phyloP scores from a whole-genome alignment of 30 jellyfish, hydroid and myxozoan genomes.

The Hydractinia echinata region DNA sequence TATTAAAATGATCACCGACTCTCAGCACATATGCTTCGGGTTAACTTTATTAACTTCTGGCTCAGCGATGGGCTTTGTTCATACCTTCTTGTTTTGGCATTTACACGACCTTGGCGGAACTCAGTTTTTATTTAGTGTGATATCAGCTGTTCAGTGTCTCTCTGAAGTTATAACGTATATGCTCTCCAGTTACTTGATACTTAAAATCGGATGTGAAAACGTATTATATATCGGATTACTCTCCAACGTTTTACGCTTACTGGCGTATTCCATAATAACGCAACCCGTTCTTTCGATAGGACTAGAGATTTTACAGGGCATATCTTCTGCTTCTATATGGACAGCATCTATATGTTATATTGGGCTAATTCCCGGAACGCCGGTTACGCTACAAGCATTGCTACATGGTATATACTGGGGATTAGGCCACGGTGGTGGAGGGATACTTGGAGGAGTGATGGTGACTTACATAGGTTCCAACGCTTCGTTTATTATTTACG shows the following conservation, averaged over 20 bases:
- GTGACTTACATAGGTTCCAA: constrained; percentile 84
- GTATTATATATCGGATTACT: constrained; percentile 82
- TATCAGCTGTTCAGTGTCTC: constrained; percentile 92
- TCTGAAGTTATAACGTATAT: constrained; percentile 93
- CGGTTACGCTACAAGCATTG: constrained; percentile 93
- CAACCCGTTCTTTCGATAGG: constrained; percentile 75
- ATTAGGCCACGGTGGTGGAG: constrained; percentile 99
- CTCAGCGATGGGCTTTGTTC: constrained; percentile 94
- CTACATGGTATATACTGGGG: constrained; percentile 98
- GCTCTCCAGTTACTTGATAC: constrained; percentile 77
- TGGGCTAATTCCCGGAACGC: constrained; percentile 96
- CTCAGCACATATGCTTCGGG: constrained; percentile 79
- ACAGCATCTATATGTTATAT: constrained; percentile 93
- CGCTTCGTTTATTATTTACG: constrained; percentile 76
- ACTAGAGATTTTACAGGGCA: constrained; percentile 84
- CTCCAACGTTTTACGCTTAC: constrained; percentile 78
- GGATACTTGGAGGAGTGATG: constrained; percentile 87
- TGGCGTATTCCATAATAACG: constrained; percentile 73
- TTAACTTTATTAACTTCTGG: constrained; percentile 85
- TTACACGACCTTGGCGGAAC: constrained; percentile 96
- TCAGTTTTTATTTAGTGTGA: constrained; percentile 83
- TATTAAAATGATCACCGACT: constrained; percentile 57
- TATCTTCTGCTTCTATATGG: constrained; percentile 97
- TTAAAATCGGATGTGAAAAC: constrained; percentile 91
- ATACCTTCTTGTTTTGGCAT: constrained; percentile 95